Evolutionary conservation across 2,797 vertebrate genomes (phyloP).

Genomic region (Arnoldichthys spilopterus): DNA sequence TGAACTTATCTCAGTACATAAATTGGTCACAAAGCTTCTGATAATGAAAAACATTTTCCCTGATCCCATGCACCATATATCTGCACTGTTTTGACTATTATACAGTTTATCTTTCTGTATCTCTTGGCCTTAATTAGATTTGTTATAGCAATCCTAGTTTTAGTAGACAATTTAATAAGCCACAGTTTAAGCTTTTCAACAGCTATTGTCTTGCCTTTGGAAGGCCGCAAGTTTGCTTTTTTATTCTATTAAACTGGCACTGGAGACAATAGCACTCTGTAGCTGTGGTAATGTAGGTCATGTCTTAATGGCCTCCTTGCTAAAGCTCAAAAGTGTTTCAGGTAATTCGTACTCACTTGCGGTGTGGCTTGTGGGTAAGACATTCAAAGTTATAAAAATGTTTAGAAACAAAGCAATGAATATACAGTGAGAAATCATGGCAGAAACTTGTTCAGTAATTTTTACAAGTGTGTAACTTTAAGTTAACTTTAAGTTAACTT

Average conservation of each 20-base stretch:
- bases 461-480: too few species aligned
- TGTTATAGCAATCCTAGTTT: background rate
- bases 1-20: background rate
- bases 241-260: background rate
- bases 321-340: background rate
- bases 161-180: conserved; percentile 1
- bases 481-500: too few species aligned
- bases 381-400: too few species aligned
- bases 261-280: background rate
- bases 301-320: background rate
- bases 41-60: too few species aligned
- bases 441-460: too few species aligned
- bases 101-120: background rate
- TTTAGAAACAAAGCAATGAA: background rate
- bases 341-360: background rate
- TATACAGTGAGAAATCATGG: background rate
- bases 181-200: background rate
- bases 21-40: background rate
- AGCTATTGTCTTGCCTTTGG: background rate
- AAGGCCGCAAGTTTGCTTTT: background rate
- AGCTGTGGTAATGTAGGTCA: background rate
- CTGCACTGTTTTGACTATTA: background rate
- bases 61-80: too few species aligned
- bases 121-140: background rate
- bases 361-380: too few species aligned